Percentiles rank a stretch among this genome's conserved stretches.
Evolutionary conservation across 2,797 vertebrate genomes (phyloP).

Genomic region (Lepidocolaptes lacrymiger): DNA sequence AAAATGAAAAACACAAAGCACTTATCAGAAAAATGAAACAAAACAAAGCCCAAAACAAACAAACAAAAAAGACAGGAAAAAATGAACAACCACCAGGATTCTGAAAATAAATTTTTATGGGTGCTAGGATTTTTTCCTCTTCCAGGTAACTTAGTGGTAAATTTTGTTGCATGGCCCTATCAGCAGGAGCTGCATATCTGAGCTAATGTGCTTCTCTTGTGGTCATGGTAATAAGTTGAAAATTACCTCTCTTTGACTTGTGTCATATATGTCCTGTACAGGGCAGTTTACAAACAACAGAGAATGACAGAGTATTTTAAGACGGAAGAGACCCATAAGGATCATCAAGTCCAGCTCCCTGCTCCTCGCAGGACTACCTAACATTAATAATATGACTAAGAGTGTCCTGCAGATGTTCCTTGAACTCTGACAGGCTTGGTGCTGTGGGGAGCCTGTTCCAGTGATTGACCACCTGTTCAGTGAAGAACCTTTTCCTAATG

Average conservation of each 20-base stretch:
- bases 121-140: neutral
- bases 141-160: neutral
- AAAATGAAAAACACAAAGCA: neutral
- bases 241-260: neutral
- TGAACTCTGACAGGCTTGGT: neutral
- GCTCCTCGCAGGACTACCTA: neutral
- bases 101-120: neutral
- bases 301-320: neutral
- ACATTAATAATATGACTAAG: neutral
- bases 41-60: neutral
- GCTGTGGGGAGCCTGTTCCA: neutral
- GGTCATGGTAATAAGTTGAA: slow-evolving; percentile 37
- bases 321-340: neutral
- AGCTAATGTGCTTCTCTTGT: neutral
- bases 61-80: too few species aligned
- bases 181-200: neutral
- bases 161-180: neutral
- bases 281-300: neutral
- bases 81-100: neutral
- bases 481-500: neutral
- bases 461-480: neutral
- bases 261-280: neutral
- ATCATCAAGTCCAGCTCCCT: neutral
- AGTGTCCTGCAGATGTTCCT: neutral
- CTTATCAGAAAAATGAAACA: neutral